Evolutionary conservation across 2,888 invertebrate species (phyloP), one percentile per base, ranked within the genome.

Genomic region (Litoditis marina): DNA sequence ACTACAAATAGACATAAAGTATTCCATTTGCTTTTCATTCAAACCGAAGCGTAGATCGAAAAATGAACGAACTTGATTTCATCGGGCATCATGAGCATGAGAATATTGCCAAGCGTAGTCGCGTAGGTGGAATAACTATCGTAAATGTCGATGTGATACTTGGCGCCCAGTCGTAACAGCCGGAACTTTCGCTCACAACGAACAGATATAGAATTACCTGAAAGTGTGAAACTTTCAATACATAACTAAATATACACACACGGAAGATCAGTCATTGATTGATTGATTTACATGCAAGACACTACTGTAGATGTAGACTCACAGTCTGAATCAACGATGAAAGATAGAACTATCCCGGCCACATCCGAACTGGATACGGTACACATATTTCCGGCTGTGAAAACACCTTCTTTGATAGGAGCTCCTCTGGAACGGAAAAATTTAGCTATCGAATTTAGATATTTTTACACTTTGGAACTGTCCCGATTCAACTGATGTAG

Each of bases 71-170:
- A 74, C 73, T 71, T 66, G 27, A 64, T 63, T 13, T 73, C 69
- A 30, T 68, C 68, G 50, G 68, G 68, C 34, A 61, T 64, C 57
- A 78, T 57, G 13, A 80, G 62, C 16, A 49, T 56, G 13, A 65
- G 55, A 6, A 80, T 47, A 65, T 70, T 77, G 28, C 72, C 74
- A 44, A 78, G 66, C 19, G 70, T 69, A 22, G 69, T 70, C 0
- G 74, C 52, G 50, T 67, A 73, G 7, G 68, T 66, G 30, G 73
- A 66, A 47, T 61, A 68, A 46, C 73, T 73, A 16, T 70, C 71
- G 58, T 79, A 71, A 32, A 69, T 71, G 59, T 80, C 80, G 19
- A 80, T 50, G 58, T 74, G 69, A 53, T 70, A 78, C 11, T 28
- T 4, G 16, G 30, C 11, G 8, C 36, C 44, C 3, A 13, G 13